Percentiles rank a stretch among this genome's conserved stretches.
These are phyloP conservation scores for Sebastes matsubarae DNA, from an alignment of 2,797 vertebrate genomes.

Conservation along the genomic window DNA sequence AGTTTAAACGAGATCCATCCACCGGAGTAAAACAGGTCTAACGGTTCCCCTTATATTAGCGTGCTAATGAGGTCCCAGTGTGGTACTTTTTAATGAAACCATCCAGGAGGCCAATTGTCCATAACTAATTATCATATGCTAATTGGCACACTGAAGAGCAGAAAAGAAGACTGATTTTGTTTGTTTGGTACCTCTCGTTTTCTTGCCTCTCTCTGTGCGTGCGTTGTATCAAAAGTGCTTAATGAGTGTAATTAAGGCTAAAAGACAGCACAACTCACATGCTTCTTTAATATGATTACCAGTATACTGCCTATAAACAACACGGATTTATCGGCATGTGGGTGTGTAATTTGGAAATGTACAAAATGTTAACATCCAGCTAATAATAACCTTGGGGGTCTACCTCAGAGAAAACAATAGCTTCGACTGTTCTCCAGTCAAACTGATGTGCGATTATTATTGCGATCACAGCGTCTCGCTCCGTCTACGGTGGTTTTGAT, in stretches of 20 bases:
- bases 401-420: slow-evolving; percentile 18
- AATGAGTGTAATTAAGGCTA: slow-evolving; percentile 64
- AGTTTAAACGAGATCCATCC: slow-evolving; percentile 54
- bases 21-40: slow-evolving; percentile 63
- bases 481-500: slow-evolving; percentile 33
- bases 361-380: slow-evolving; percentile 26
- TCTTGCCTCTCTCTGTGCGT: slow-evolving; percentile 40
- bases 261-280: slow-evolving; percentile 44
- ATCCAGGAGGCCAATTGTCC: slow-evolving; percentile 82
- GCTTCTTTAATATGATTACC: slow-evolving; percentile 56
- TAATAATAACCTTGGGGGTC: slow-evolving; percentile 12
- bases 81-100: slow-evolving; percentile 81
- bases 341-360: slow-evolving; percentile 27
- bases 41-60: slow-evolving; percentile 68
- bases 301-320: slow-evolving; percentile 32
- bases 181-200: slow-evolving; percentile 53
- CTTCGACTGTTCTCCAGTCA: slow-evolving; percentile 33
- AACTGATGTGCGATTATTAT: slow-evolving; percentile 49
- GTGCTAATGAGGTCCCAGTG: slow-evolving; percentile 81
- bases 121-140: slow-evolving; percentile 84
- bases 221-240: slow-evolving; percentile 62
- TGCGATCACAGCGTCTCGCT: slow-evolving; percentile 44
- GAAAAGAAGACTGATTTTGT: slow-evolving; percentile 62
- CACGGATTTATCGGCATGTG: slow-evolving; percentile 8
- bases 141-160: slow-evolving; percentile 72